Percentiles rank a stretch among this genome's conserved stretches.
Conservation (phyloP, 2,113 vertebrate species). For the Glaucidium brasilianum region DNA sequence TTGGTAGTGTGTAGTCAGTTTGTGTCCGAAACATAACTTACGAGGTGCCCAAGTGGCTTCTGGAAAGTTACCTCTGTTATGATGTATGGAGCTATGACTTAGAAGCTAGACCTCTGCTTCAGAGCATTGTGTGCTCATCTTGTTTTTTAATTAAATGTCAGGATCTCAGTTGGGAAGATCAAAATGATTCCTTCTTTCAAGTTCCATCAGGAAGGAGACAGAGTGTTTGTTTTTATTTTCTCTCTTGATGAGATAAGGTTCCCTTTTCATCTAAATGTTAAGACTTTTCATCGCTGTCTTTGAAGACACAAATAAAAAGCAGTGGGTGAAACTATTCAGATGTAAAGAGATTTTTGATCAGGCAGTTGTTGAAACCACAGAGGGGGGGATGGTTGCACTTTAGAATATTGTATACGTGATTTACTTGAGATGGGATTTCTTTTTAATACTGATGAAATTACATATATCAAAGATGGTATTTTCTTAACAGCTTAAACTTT, state of each 20-base stretch:
- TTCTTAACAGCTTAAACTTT: background rate
- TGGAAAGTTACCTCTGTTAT: background rate
- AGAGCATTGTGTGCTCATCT: background rate
- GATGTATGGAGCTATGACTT: background rate
- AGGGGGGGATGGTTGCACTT: background rate
- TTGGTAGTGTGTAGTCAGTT: background rate
- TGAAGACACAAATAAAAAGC: conserved; percentile 34
- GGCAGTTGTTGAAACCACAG: background rate
- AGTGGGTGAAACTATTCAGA: background rate
- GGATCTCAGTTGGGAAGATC: conserved; percentile 14
- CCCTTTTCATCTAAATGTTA: conserved; percentile 46
- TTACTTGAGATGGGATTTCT: background rate
- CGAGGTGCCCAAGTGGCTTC: background rate
- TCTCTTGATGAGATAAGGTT: background rate
- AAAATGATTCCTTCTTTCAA: conserved; percentile 47
- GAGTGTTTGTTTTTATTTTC: background rate
- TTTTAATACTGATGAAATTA: background rate
- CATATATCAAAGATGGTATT: background rate
- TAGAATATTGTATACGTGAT: background rate
- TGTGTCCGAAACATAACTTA: background rate
- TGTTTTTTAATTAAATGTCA: conserved; percentile 54
- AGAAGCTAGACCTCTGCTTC: conserved; percentile 9
- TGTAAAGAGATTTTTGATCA: conserved; percentile 40
- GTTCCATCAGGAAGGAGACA: background rate
- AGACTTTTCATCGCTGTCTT: conserved; percentile 21